These are phyloP conservation scores for Macrocentrus cingulum DNA, from an alignment of 1,140 invertebrate species.

Conservation along the genomic window DNA sequence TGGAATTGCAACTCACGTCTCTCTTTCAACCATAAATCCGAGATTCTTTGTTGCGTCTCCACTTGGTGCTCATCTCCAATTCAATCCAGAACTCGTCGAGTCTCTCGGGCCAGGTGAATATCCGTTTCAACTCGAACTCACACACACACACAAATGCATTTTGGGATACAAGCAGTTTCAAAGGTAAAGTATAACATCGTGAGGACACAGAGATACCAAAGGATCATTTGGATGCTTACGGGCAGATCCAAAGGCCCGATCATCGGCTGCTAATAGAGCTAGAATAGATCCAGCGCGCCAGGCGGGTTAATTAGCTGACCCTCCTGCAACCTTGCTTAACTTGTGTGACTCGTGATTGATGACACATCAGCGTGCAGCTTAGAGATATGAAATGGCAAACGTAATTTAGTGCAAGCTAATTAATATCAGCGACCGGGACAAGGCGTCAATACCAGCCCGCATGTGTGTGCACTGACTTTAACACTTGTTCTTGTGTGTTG, in stretches of 20 bases:
- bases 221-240: neutral
- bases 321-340: slow-evolving; percentile 2
- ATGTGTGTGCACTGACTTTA: slow-evolving; percentile 8
- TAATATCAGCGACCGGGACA: slow-evolving; percentile 33
- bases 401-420: slow-evolving; percentile 39
- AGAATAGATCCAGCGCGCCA: neutral
- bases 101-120: slow-evolving; percentile 14
- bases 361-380: neutral
- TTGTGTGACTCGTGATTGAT: slow-evolving; percentile 12
- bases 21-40: slow-evolving; percentile 15
- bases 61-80: slow-evolving; percentile 31
- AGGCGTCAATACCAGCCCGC: slow-evolving; percentile 33
- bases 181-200: neutral
- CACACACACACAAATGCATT: too few relatives aligned
- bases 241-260: too few relatives aligned
- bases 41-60: slow-evolving; percentile 11
- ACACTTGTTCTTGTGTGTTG: too few relatives aligned
- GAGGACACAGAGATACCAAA: neutral
- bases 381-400: slow-evolving; percentile 18
- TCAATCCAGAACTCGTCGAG: slow-evolving; percentile 18
- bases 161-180: too few relatives aligned
- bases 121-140: slow-evolving; percentile 2
- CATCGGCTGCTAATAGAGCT: too few relatives aligned
- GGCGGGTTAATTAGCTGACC: slow-evolving; percentile 16
- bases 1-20: slow-evolving; percentile 4